Conservation (phyloP, 1,140 invertebrate species). For the Brachionus rotundiformis region DNA sequence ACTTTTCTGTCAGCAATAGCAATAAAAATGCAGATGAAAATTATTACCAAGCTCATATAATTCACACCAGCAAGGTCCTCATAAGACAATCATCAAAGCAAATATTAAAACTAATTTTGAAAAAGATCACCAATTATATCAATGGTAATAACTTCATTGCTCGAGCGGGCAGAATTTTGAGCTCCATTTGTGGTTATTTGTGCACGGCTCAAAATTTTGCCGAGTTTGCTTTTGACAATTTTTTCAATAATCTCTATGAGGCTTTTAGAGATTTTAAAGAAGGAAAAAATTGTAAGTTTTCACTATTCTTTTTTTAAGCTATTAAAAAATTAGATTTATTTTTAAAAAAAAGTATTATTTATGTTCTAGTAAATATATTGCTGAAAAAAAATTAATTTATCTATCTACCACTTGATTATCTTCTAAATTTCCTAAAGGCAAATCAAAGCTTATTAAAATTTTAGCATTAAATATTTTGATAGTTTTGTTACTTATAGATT, state of each 20-base stretch:
- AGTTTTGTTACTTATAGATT: too few species aligned
- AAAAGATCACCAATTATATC: slow-evolving; percentile 39
- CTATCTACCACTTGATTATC: too few species aligned
- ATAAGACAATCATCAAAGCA: slow-evolving; percentile 41
- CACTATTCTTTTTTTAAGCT: slow-evolving; percentile 53
- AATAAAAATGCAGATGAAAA: slow-evolving; percentile 43
- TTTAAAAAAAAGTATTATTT: slow-evolving; percentile 73
- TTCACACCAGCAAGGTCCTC: slow-evolving; percentile 20
- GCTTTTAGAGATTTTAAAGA: slow-evolving; percentile 12
- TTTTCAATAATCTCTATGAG: slow-evolving; percentile 37
- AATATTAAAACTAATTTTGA: background rate
- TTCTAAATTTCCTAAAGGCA: too few species aligned
- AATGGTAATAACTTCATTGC: slow-evolving; percentile 43
- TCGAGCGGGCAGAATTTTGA: slow-evolving; percentile 32
- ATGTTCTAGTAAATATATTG: too few species aligned
- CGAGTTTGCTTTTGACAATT: slow-evolving; percentile 3
- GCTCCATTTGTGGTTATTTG: slow-evolving; percentile 21
- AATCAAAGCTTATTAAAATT: too few species aligned
- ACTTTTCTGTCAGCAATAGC: background rate
- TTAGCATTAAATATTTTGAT: too few species aligned
- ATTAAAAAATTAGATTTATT: slow-evolving; percentile 66
- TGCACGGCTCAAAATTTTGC: background rate
- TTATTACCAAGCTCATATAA: slow-evolving; percentile 46
- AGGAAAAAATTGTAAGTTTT: slow-evolving; percentile 51
- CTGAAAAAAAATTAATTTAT: too few species aligned